Conservation (phyloP, 2,113 vertebrate genomes). For the Grantiella picta region DNA sequence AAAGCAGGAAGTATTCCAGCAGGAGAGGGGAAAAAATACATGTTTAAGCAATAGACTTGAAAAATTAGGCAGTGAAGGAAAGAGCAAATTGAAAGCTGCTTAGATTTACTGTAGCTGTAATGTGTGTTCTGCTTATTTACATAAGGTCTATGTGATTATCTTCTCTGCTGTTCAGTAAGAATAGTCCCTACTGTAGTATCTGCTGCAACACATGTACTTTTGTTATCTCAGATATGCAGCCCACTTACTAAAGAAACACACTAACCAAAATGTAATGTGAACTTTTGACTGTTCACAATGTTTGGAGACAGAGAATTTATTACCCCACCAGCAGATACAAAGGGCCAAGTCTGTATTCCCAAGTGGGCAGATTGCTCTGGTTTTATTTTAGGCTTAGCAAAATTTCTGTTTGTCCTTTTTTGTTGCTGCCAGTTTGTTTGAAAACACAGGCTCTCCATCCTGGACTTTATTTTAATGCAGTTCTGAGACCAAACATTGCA, state of each 20-base stretch:
- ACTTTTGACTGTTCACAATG: constrained; percentile 29
- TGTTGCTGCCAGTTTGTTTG: not conserved
- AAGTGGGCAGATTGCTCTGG: not conserved
- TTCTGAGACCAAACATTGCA: not conserved
- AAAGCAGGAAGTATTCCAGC: not conserved
- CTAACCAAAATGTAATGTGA: constrained; percentile 11
- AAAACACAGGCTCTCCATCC: not conserved
- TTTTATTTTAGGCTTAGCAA: not conserved
- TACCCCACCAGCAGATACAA: not conserved
- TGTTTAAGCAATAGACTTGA: not conserved
- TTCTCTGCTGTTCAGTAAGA: constrained; percentile 59
- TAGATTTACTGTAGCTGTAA: constrained; percentile 42
- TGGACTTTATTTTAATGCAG: not conserved
- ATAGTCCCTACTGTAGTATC: constrained; percentile 50
- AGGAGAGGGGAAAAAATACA: not conserved
- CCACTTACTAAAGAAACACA: constrained; percentile 12
- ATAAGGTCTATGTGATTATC: constrained; percentile 65
- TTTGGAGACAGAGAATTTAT: not conserved
- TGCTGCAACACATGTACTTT: constrained; percentile 7
- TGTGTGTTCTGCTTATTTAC: constrained; percentile 60
- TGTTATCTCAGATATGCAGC: constrained; percentile 66
- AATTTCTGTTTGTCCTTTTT: not conserved
- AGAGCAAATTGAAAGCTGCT: constrained; percentile 41
- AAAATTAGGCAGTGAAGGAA: constrained; percentile 24
- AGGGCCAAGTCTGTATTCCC: not conserved